phyloP scores from a whole-genome alignment of 2,888 invertebrate species.

The Strigamia crassipes region DNA sequence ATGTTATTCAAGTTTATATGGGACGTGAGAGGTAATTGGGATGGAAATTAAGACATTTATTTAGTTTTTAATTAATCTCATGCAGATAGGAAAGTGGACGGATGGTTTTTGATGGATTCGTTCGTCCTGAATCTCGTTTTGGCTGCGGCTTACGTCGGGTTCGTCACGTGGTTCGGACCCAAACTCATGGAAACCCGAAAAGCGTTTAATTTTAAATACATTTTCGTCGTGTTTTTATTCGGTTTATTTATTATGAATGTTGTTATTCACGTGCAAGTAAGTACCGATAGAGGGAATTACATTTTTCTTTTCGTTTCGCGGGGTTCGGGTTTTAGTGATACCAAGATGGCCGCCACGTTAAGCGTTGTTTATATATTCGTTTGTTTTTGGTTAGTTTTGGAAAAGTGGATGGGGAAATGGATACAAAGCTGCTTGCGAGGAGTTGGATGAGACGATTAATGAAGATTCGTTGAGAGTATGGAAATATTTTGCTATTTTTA shows the following conservation, averaged over 20 bases:
- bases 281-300: no score
- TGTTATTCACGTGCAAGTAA: not conserved
- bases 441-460: not conserved
- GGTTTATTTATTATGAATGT: conserved; percentile 3
- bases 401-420: not conserved
- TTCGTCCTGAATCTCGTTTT: conserved; percentile 82
- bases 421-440: not conserved
- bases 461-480: not conserved
- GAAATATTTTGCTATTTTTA: not conserved
- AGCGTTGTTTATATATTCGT: not conserved
- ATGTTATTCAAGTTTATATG: not conserved
- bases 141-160: conserved; percentile 81
- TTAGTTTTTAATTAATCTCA: conserved; percentile 51
- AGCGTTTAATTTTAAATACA: conserved; percentile 72
- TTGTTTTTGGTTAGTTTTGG: not conserved
- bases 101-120: conserved; percentile 87
- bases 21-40: not conserved
- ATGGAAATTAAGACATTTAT: not conserved
- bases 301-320: no score
- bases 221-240: conserved; percentile 3
- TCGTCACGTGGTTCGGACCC: conserved; percentile 81
- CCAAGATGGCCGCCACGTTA: no score
- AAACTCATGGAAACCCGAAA: conserved; percentile 86
- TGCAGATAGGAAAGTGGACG: conserved; percentile 84
- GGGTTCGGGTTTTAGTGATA: no score